phyloP scores from a whole-genome alignment of 2,888 invertebrate genomes.

The Bembecia ichneumoniformis region DNA sequence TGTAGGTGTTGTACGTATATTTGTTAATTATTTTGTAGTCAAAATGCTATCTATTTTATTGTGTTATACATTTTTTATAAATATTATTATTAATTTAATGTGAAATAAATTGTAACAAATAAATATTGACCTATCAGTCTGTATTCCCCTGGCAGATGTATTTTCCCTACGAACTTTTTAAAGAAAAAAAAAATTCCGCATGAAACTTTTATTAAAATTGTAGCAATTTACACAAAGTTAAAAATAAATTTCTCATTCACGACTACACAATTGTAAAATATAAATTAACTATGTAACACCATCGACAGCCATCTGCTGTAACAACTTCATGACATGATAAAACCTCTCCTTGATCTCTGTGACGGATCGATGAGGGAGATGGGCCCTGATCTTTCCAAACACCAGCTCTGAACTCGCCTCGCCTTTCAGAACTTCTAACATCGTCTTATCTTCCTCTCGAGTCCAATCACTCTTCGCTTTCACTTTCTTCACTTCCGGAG shows the following conservation, averaged over 20 bases:
- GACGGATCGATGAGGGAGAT: constrained; percentile 69
- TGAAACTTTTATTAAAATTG: not conserved
- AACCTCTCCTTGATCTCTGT: constrained; percentile 75
- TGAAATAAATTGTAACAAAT: no score
- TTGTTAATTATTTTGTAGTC: no score
- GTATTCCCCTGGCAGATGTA: no score
- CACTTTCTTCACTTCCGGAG: constrained; percentile 12
- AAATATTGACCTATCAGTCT: no score
- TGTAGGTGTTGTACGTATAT: no score
- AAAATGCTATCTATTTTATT: no score
- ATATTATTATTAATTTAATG: no score
- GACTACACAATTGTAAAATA: not conserved
- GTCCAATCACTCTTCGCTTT: constrained; percentile 74
- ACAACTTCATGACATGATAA: constrained; percentile 73
- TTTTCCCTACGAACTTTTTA: no score
- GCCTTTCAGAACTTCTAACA: constrained; percentile 82
- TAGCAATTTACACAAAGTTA: constrained; percentile 52
- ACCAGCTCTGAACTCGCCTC: constrained; percentile 77
- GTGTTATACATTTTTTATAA: no score
- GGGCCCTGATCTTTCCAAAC: constrained; percentile 68
- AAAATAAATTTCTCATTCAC: constrained; percentile 43
- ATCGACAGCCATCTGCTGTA: constrained; percentile 74
- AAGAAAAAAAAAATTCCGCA: not conserved
- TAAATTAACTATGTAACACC: constrained; percentile 47
- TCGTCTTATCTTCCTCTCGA: constrained; percentile 85